phyloP scores from a whole-genome alignment of 2,113 vertebrate genomes.

The Tringa solitaria region DNA sequence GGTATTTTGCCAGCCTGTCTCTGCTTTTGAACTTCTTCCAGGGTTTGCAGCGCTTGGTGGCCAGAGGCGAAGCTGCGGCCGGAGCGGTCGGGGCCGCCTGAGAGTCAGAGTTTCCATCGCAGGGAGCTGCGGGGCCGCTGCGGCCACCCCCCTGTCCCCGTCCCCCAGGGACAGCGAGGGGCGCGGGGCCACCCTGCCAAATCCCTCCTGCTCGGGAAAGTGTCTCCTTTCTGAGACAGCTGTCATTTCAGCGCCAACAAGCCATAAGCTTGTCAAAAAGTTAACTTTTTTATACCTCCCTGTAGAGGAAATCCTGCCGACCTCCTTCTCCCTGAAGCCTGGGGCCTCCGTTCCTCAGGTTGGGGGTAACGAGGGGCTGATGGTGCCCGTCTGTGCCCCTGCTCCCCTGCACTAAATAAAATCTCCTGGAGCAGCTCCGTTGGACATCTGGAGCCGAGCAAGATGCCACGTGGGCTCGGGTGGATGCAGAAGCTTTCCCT shows the following conservation, averaged over 20 bases:
- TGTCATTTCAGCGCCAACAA: background rate
- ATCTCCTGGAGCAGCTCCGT: rapidly evolving
- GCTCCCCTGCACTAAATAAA: background rate
- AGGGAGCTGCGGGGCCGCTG: background rate
- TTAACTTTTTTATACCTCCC: background rate
- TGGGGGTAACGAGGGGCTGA: rapidly evolving
- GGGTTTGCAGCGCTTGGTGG: background rate
- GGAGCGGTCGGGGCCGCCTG: background rate
- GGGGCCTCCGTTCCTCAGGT: rapidly evolving
- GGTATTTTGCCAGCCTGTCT: background rate
- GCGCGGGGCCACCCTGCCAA: background rate
- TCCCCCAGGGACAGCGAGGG: rapidly evolving
- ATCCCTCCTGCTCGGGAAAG: background rate
- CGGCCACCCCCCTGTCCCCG: background rate
- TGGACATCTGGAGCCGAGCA: rapidly evolving
- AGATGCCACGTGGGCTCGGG: background rate
- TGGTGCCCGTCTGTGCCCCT: rapidly evolving
- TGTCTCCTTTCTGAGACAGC: background rate
- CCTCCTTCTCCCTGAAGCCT: background rate
- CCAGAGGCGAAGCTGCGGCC: background rate
- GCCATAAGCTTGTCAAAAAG: background rate
- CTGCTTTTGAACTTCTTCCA: background rate
- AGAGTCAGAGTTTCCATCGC: background rate
- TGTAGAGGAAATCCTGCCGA: background rate
- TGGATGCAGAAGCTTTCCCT: background rate